These are phyloP conservation scores for Arrhopalites spinosus DNA, from an alignment of 2,888 invertebrate species.

Conservation along the genomic window DNA sequence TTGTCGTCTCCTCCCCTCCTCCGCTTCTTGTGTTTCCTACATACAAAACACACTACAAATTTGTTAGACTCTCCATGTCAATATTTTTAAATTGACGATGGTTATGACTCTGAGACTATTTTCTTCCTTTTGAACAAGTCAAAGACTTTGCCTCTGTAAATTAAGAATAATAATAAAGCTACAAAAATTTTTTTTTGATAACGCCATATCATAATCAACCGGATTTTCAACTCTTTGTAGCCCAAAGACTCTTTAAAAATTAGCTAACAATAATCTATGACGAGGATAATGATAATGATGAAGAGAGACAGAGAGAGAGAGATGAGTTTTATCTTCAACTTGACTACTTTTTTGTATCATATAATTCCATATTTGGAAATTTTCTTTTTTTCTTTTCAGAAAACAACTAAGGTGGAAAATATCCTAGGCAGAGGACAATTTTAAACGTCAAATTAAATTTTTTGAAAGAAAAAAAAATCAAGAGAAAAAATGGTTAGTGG, in stretches of 20 bases:
- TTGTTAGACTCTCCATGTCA: neutral
- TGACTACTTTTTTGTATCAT: neutral
- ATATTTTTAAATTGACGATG: neutral
- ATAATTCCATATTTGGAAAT: neutral
- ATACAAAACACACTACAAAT: neutral
- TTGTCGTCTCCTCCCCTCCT: neutral
- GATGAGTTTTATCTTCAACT: neutral
- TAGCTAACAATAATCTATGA: neutral
- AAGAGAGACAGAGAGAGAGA: neutral
- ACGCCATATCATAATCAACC: no score
- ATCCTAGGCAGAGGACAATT: neutral
- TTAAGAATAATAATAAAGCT: neutral
- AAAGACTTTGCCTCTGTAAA: neutral
- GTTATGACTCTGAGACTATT: neutral
- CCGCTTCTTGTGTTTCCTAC: neutral
- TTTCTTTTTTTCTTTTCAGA: neutral
- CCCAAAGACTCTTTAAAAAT: neutral
- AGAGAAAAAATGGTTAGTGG: constrained; percentile 6
- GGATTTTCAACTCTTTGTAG: neutral
- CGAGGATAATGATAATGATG: neutral
- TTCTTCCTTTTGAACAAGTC: no score
- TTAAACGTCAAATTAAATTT: neutral
- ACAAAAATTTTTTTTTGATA: neutral
- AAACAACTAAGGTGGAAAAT: neutral
- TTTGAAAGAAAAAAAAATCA: neutral